These are phyloP conservation scores for Silurus asotus DNA, from an alignment of 2,113 vertebrate genomes.

Conservation along the genomic window DNA sequence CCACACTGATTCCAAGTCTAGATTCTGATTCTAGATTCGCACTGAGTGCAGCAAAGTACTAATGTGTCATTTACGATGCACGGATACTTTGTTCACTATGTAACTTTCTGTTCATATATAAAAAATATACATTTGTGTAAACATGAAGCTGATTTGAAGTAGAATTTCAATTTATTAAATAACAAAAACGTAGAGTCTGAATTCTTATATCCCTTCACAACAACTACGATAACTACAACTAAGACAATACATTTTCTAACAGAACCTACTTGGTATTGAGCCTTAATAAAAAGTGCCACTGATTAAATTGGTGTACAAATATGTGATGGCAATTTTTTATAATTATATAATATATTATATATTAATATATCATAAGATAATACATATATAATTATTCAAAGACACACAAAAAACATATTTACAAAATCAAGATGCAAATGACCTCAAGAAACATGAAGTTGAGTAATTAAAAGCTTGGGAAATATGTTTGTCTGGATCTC, in stretches of 20 bases:
- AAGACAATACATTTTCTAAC: no score
- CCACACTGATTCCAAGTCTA: neutral
- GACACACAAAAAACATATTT: neutral
- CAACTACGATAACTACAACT: neutral
- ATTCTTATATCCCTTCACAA: neutral
- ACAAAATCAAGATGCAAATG: neutral
- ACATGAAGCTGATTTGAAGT: neutral
- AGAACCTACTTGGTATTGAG: neutral
- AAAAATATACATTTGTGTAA: neutral
- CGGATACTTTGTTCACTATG: no score
- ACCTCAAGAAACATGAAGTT: neutral
- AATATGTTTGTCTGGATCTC: neutral
- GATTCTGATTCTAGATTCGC: no score
- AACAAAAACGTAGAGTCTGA: no score
- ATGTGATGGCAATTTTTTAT: neutral
- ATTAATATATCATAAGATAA: no score
- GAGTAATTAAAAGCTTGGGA: neutral
- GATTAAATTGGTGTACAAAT: neutral
- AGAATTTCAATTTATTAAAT: no score
- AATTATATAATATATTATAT: no score
- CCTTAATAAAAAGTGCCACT: neutral
- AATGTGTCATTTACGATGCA: neutral
- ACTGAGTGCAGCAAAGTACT: neutral
- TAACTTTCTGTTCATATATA: no score
- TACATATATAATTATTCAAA: no score